phyloP scores from a whole-genome alignment of 2,113 vertebrate species.

The Syngnathus floridae region DNA sequence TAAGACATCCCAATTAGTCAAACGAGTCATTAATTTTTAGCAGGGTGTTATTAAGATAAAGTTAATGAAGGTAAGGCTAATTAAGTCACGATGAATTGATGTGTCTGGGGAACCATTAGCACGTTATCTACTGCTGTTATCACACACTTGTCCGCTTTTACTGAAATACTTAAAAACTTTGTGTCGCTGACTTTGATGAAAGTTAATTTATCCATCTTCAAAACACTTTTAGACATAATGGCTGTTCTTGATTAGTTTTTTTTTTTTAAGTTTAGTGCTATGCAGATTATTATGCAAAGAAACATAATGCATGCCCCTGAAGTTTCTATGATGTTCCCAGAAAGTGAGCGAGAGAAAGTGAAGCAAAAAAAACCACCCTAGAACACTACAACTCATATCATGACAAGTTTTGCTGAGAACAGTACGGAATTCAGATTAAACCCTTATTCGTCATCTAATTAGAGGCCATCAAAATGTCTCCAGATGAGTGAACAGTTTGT shows the following conservation, averaged over 20 bases:
- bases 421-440: background rate
- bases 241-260: constrained; percentile 8
- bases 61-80: constrained; percentile 64
- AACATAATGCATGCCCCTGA: background rate
- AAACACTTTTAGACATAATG: constrained; percentile 4
- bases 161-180: constrained; percentile 12
- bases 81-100: constrained; percentile 61
- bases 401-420: background rate
- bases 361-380: too few relatives aligned
- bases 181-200: constrained; percentile 26
- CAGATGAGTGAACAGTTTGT: background rate
- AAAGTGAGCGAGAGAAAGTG: background rate
- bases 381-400: background rate
- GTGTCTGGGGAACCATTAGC: constrained; percentile 48
- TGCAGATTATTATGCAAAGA: background rate
- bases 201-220: constrained; percentile 7
- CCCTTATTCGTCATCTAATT: background rate
- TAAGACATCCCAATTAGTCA: constrained; percentile 47
- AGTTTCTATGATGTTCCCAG: background rate
- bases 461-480: background rate
- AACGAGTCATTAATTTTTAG: constrained; percentile 56
- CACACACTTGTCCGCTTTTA: constrained; percentile 38
- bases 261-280: background rate
- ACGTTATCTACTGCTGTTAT: constrained; percentile 37
- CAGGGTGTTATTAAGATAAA: constrained; percentile 59